A percentile compares a stretch with the other conserved stretches of the same genome.
Evolutionary conservation across 2,797 vertebrate species (phyloP).

Genomic region (Acanthis flammea): DNA sequence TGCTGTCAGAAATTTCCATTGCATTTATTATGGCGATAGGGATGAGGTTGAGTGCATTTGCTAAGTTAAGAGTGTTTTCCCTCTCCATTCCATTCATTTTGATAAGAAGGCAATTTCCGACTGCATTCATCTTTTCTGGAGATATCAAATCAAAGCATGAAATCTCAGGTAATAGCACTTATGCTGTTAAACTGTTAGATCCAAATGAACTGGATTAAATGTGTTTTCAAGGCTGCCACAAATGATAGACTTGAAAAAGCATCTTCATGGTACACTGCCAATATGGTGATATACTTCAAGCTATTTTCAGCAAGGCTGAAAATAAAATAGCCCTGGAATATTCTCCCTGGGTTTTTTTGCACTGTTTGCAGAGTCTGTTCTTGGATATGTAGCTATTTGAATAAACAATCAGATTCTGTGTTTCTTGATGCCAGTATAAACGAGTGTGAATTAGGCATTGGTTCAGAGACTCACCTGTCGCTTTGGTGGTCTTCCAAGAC

Average conservation of each 20-base stretch:
- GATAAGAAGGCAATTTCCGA: not conserved
- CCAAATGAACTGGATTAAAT: not conserved
- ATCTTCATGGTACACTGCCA: not conserved
- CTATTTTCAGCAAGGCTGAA: not conserved
- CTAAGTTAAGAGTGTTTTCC: not conserved
- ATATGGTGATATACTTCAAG: not conserved
- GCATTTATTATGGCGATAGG: not conserved
- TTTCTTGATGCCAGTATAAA: not conserved
- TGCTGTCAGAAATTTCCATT: not conserved
- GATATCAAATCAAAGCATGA: slow-evolving; percentile 4
- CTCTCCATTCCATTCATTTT: not conserved
- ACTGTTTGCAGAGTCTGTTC: not conserved
- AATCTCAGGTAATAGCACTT: slow-evolving; percentile 12
- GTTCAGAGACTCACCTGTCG: not conserved
- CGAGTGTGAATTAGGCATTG: not conserved
- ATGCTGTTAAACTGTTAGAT: not conserved
- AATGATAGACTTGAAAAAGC: not conserved
- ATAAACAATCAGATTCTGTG: not conserved
- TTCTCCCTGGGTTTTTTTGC: not conserved
- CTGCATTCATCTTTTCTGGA: not conserved
- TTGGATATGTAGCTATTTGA: not conserved
- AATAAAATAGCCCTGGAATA: not conserved
- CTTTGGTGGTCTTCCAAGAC: not conserved
- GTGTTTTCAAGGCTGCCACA: not conserved
- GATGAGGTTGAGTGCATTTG: not conserved